A percentile compares a stretch with the other conserved stretches of the same genome.
These are phyloP conservation scores for Xanthia togata DNA, from an alignment of 2,888 invertebrate species.

Conservation along the genomic window DNA sequence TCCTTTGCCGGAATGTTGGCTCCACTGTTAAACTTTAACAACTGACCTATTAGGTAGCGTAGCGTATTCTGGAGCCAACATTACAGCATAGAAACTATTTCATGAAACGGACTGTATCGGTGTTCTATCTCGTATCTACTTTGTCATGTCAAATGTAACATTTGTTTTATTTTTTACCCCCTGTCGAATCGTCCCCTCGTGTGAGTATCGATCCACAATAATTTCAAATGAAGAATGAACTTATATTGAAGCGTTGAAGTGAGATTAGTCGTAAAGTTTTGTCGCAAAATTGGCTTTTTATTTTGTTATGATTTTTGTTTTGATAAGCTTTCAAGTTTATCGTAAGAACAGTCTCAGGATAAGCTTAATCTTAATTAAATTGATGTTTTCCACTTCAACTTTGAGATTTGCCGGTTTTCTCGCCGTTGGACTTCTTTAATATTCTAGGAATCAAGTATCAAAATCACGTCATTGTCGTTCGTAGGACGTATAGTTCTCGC, in stretches of 20 bases:
- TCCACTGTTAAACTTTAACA: too few relatives aligned
- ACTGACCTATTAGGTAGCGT: too few relatives aligned
- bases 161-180: conserved; percentile 37
- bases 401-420: not conserved
- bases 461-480: not conserved
- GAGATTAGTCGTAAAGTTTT: conserved; percentile 28
- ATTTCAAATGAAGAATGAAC: conserved; percentile 53
- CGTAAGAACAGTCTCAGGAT: not conserved
- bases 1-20: too few relatives aligned
- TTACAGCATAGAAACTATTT: too few relatives aligned
- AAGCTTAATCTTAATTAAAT: not conserved
- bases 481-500: not conserved
- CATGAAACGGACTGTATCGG: not conserved
- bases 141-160: conserved; percentile 54
- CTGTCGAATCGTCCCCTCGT: conserved; percentile 7
- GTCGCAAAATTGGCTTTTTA: conserved; percentile 8
- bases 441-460: not conserved
- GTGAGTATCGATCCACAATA: conserved; percentile 40
- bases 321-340: not conserved
- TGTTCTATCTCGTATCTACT: conserved; percentile 14
- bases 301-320: conserved; percentile 17
- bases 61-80: too few relatives aligned
- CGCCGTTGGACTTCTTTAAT: not conserved
- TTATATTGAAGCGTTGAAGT: conserved; percentile 21
- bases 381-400: not conserved